Conservation (phyloP, 2,797 vertebrate species). For the Rhabdophis nuchalis region DNA sequence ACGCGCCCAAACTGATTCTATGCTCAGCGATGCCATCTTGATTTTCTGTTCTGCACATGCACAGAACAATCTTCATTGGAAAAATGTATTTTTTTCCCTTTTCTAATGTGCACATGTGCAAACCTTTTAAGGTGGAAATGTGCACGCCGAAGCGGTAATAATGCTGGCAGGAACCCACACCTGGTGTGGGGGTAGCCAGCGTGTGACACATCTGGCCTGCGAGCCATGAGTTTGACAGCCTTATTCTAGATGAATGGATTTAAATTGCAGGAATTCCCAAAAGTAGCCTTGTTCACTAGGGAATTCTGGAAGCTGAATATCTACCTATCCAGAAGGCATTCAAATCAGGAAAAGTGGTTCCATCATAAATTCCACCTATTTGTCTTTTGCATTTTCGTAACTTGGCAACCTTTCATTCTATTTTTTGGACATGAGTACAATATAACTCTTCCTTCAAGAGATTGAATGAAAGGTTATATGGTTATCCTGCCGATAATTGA, state of each 20-base stretch:
- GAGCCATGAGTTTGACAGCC: too few relatives aligned
- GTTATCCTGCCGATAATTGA: constrained; percentile 53
- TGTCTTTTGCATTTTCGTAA: neutral
- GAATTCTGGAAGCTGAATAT: neutral
- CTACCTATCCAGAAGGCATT: neutral
- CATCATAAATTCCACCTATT: neutral
- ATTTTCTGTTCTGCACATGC: too few relatives aligned
- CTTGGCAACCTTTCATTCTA: neutral
- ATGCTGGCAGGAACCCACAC: too few relatives aligned
- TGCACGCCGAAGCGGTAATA: too few relatives aligned
- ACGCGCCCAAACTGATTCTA: too few relatives aligned
- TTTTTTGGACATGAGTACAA: neutral
- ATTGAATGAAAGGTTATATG: neutral
- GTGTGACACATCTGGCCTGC: accelerated
- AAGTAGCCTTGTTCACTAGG: neutral
- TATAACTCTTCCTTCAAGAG: neutral
- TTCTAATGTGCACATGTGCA: too few relatives aligned
- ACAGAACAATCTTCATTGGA: too few relatives aligned
- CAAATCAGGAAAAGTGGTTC: neutral
- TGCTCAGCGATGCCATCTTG: too few relatives aligned
- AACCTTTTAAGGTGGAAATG: too few relatives aligned
- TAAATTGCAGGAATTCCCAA: neutral
- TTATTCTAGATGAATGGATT: neutral
- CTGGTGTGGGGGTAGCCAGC: too few relatives aligned
- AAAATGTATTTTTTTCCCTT: too few relatives aligned